phyloP scores from a whole-genome alignment of 2,113 vertebrate species.

The Embiotoca jacksoni region DNA sequence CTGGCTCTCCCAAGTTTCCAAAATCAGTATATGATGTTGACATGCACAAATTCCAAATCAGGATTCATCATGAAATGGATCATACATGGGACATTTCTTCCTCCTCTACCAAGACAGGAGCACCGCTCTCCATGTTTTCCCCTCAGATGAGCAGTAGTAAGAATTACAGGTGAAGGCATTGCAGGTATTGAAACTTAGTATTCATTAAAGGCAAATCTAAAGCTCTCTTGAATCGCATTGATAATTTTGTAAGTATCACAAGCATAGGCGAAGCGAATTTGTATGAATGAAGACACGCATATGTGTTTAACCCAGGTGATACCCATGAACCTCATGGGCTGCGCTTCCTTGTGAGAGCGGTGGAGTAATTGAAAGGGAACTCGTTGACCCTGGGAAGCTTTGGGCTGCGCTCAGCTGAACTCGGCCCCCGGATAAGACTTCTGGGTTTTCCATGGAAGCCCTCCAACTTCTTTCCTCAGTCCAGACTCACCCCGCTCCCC shows the following conservation, averaged over 20 bases:
- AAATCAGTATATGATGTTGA: too few relatives aligned
- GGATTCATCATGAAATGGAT: too few relatives aligned
- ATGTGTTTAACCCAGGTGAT: constrained; percentile 49
- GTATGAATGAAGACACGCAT: constrained; percentile 18
- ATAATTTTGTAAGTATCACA: constrained; percentile 15
- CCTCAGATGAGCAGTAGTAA: background rate
- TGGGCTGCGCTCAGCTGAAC: constrained; percentile 50
- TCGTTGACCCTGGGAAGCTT: constrained; percentile 48
- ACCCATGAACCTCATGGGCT: constrained; percentile 30
- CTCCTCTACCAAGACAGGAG: too few relatives aligned
- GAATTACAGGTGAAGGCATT: background rate
- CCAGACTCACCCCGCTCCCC: constrained; percentile 4
- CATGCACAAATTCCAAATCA: too few relatives aligned
- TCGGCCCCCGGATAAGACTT: constrained; percentile 46
- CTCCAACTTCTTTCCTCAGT: constrained; percentile 26
- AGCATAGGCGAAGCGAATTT: background rate
- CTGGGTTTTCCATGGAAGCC: constrained; percentile 37
- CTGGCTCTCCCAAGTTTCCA: too few relatives aligned
- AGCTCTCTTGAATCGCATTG: background rate
- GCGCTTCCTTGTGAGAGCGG: constrained; percentile 13
- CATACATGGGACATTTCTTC: too few relatives aligned
- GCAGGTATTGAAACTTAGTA: background rate
- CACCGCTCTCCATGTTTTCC: too few relatives aligned
- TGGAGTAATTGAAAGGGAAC: constrained; percentile 75
- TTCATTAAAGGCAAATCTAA: background rate